Evolutionary conservation across 2,113 vertebrate species (phyloP), one percentile per base, ranked within the genome.

Genomic region (Corydoras maculifer): DNA sequence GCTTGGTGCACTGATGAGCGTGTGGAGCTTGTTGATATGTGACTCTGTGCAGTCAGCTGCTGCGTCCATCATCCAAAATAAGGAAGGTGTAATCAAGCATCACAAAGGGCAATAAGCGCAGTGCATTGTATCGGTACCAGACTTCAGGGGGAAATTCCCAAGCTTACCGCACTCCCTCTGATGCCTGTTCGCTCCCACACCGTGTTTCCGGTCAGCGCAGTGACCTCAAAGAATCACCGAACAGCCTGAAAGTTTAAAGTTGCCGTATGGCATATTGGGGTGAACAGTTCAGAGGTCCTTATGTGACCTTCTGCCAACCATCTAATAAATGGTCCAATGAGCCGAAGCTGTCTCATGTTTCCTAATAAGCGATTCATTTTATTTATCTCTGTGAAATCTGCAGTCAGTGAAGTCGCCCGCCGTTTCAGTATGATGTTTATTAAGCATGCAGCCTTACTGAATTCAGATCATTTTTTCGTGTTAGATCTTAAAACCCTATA

Each of bases 141-240:
- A 57, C 58, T 50, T 60, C 25, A 53, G 3, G 12, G 79, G 82
- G 79, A 74, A 81, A 68, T 81, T 76, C 78, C 81, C 66, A 35
- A 18, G 12, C 35, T 32, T 3, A n/a, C 10, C 43, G 12, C 14
- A 35, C 69, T 13, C 59, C 9, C 68, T 9, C 58, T 4, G 55
- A 18, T 7, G 4, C 2, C 50, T 55, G 5, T 70, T 54, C 30
- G 13, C 69, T 48, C 49, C 0, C 11, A 54, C 48, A 12, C 49
- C 12, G 50, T 49, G 4, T 50, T 62, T 30, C 49, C 68, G 11
- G 1, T 15, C 5, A 30, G 31, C 9, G 35, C n/a, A 25, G 69
- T 63, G 25, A 63, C 58, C 35, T 57, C 18, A 29, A 15, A 69
- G 4, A 69, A 35, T 25, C 10, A 10, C 32, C 7, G 7, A 43